A percentile compares a stretch with the other conserved stretches of the same genome.
phyloP scores from a whole-genome alignment of 2,113 vertebrate genomes.

The Parotia lawesii region DNA sequence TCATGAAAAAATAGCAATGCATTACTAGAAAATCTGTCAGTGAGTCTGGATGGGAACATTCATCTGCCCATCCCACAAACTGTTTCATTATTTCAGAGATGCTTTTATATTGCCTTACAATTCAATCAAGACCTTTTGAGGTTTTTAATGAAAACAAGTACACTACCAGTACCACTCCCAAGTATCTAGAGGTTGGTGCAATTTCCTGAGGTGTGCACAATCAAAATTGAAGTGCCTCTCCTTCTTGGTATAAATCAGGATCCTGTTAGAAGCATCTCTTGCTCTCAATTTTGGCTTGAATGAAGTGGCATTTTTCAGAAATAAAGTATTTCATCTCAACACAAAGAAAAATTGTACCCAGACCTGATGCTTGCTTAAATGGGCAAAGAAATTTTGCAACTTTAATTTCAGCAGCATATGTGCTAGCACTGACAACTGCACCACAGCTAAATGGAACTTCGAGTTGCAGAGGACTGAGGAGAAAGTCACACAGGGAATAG shows the following conservation, averaged over 20 bases:
- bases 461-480: not conserved
- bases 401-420: not conserved
- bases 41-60: not conserved
- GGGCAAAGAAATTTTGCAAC: not conserved
- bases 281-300: not conserved
- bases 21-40: not conserved
- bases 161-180: not conserved
- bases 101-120: not conserved
- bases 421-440: not conserved
- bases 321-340: not conserved
- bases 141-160: not conserved
- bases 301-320: not conserved
- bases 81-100: not conserved
- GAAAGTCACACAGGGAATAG: not conserved
- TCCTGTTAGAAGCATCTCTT: not conserved
- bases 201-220: not conserved
- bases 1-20: not conserved
- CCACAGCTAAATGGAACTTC: fast-evolving
- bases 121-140: not conserved
- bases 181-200: not conserved
- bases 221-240: not conserved
- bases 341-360: not conserved
- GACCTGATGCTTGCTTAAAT: not conserved
- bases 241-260: not conserved
- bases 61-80: not conserved